Base-by-base conservation (phyloP, 1,140 invertebrate genomes). In the Trachymyrmex cornetzi region DNA sequence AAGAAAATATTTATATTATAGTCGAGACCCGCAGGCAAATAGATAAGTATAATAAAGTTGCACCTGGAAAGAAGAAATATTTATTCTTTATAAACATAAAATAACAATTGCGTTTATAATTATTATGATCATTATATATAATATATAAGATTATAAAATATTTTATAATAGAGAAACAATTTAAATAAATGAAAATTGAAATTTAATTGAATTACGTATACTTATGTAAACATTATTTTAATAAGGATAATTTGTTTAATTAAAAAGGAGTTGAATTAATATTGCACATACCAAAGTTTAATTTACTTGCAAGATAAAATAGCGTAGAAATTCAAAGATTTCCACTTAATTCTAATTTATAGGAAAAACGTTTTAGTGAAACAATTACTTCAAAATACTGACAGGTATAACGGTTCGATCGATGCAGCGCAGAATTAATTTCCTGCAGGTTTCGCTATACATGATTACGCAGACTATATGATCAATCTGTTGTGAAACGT, bases 401-500 rank as follows among this genome's bases (percentile, higher is more conserved):
- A 61, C 55, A 14, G 9, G n/a, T 16, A 24, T 24, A 24, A 24
- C 22, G 38, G 24, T 9, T n/a, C 50, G 79, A 82, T 84, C 38
- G 69, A 84, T 75, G 16, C 19, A 22, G 67, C 38, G n/a, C 24
- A 75, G 24, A 72, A 84, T 84, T 84, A 84, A 84, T 84, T 74
- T 84, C 80, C 80, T 48, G 55, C 30, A 48, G 67, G 38, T 75
- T 74, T 55, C 55, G 69, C 38, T 84, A 63, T 84, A 75, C 69
- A 44, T 44, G 34, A 74, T 74, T 84, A 55, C 48, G 30, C 61
- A 30, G 14, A 24, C 22, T 48, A 48, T 57, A 74, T 61, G 57
- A 84, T 84, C 80, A 74, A 84, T 84, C 55, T 75, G 44, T 84
- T 84, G 80, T 61, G 80, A 75, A 84, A 84, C 55, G 59, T 75